Conservation (phyloP, 2,888 invertebrate species). For the Rotaria magnacalcarata region DNA sequence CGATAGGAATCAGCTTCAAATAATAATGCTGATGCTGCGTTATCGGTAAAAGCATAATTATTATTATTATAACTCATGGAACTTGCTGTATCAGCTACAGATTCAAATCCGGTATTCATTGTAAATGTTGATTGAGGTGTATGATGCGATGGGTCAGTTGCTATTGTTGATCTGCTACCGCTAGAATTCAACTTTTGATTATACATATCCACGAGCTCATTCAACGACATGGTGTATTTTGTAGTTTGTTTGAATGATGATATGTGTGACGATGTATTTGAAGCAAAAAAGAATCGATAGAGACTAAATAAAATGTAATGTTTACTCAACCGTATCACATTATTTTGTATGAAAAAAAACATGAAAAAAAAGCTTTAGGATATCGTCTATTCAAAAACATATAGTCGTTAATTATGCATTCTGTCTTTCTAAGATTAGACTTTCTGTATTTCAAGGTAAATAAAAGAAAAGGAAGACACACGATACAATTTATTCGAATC, state of each 20-base stretch:
- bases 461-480: not conserved
- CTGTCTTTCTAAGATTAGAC: not conserved
- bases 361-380: not conserved
- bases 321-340: not conserved
- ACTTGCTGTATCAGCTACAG: not conserved
- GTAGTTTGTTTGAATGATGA: not conserved
- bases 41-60: not conserved
- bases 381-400: not conserved
- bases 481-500: not conserved
- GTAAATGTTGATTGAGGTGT: not conserved
- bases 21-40: not conserved
- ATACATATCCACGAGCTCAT: constrained; percentile 15
- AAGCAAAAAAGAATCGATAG: not conserved
- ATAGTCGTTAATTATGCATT: not conserved
- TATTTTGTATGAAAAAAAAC: not conserved
- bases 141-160: constrained; percentile 17
- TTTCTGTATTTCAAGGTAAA: constrained; percentile 8
- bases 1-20: not conserved
- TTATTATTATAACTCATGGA: not conserved
- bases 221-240: constrained; percentile 22
- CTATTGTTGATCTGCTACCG: constrained; percentile 11
- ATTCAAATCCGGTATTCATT: not conserved
- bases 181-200: constrained; percentile 11
- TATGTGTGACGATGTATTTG: not conserved
- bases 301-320: not conserved